phyloP scores from a whole-genome alignment of 2,888 invertebrate genomes.

The Torymus texanus region DNA sequence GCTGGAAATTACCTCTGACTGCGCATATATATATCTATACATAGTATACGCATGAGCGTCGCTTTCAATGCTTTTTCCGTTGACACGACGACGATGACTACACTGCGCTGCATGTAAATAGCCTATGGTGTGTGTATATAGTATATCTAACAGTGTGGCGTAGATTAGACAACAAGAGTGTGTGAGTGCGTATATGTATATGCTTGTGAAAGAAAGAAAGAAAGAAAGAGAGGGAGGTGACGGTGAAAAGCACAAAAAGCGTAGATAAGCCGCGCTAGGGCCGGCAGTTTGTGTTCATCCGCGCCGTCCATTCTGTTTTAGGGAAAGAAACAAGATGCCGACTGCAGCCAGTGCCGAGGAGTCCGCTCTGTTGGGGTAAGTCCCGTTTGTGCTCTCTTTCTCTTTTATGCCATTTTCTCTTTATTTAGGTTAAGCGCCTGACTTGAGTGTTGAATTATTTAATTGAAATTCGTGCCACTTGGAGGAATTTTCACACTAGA shows the following conservation, averaged over 20 bases:
- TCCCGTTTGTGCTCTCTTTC: slow-evolving; percentile 51
- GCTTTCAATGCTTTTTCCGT: too few species aligned
- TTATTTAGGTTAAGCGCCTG: slow-evolving; percentile 2
- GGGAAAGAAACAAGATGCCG: slow-evolving; percentile 80
- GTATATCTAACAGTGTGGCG: too few species aligned
- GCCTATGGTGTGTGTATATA: too few species aligned
- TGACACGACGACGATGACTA: too few species aligned
- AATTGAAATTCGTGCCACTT: background rate
- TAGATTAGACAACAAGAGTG: too few species aligned
- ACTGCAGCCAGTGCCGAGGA: slow-evolving; percentile 86
- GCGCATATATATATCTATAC: too few species aligned
- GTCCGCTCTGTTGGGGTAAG: slow-evolving; percentile 93
- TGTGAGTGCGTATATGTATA: too few species aligned
- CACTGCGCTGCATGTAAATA: too few species aligned
- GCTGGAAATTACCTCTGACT: too few species aligned
- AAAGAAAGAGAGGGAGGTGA: slow-evolving; percentile 13
- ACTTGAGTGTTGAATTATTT: slow-evolving; percentile 13
- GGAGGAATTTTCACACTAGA: too few species aligned
- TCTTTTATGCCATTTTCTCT: background rate
- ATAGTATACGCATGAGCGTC: too few species aligned
- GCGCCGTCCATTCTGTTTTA: slow-evolving; percentile 73
- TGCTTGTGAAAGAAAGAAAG: background rate
- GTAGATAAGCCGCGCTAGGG: slow-evolving; percentile 63
- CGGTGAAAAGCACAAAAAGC: slow-evolving; percentile 31
- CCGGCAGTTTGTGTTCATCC: slow-evolving; percentile 71